These are phyloP conservation scores for Epirrhoe alternata DNA, from an alignment of 2,888 invertebrate species.

Conservation along the genomic window DNA sequence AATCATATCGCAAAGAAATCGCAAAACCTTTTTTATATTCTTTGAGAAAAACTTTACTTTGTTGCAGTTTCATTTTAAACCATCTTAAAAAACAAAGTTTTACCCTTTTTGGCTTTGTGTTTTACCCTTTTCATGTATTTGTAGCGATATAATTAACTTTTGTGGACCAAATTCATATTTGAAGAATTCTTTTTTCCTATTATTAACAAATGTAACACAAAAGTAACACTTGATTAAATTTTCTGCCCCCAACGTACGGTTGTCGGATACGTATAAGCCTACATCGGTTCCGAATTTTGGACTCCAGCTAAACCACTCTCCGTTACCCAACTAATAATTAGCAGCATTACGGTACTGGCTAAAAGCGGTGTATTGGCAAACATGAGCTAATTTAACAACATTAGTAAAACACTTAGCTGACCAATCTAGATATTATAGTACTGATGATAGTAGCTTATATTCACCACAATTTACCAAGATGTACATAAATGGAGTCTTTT, in stretches of 20 bases:
- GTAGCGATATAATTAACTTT: no score
- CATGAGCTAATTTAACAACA: conserved; percentile 24
- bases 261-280: neutral
- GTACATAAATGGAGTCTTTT: no score
- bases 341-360: conserved; percentile 8
- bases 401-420: conserved; percentile 23
- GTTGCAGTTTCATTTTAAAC: neutral
- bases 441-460: neutral
- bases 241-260: neutral
- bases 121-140: no score
- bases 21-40: neutral
- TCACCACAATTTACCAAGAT: neutral
- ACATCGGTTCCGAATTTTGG: no score
- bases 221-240: no score
- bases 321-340: conserved; percentile 12
- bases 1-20: neutral
- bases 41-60: neutral
- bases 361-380: conserved; percentile 25
- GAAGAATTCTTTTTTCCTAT: no score
- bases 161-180: no score
- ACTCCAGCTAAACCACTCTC: neutral
- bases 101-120: no score
- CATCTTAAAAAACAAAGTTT: neutral
- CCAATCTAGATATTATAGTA: conserved; percentile 13
- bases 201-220: no score